Conservation (phyloP, 2,113 vertebrate genomes). For the Tachycineta bicolor region DNA sequence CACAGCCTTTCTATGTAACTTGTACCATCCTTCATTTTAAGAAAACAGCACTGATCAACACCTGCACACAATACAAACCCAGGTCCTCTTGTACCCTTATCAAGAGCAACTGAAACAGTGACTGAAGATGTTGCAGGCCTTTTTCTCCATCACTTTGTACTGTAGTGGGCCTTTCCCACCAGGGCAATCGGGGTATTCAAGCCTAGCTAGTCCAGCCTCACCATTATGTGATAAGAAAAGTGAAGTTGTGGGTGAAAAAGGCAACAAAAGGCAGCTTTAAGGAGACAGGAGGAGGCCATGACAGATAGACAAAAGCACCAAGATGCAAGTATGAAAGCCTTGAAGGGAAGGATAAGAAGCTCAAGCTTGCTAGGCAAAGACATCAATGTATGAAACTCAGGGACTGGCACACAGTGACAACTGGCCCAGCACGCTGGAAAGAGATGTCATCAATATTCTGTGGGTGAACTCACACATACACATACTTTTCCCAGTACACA, state of each 20-base stretch:
- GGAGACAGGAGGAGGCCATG: background rate
- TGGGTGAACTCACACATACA: background rate
- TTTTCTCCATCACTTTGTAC: background rate
- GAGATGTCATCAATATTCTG: background rate
- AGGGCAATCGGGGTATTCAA: accelerated
- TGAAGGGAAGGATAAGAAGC: background rate
- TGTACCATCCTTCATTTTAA: background rate
- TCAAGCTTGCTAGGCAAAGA: background rate
- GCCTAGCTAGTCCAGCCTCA: background rate
- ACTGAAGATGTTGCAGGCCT: background rate
- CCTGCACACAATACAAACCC: background rate
- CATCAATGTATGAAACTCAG: background rate
- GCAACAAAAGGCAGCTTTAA: background rate
- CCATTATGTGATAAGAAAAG: background rate
- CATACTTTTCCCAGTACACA: background rate
- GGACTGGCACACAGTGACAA: background rate
- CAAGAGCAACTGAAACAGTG: background rate
- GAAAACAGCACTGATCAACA: background rate
- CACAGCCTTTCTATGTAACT: background rate
- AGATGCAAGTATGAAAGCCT: background rate
- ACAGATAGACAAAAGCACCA: background rate
- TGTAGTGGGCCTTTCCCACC: background rate
- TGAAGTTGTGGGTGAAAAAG: background rate
- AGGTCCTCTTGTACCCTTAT: background rate
- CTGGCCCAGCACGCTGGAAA: background rate